phyloP scores from a whole-genome alignment of 2,113 vertebrate genomes.

The Microtus montanus region DNA sequence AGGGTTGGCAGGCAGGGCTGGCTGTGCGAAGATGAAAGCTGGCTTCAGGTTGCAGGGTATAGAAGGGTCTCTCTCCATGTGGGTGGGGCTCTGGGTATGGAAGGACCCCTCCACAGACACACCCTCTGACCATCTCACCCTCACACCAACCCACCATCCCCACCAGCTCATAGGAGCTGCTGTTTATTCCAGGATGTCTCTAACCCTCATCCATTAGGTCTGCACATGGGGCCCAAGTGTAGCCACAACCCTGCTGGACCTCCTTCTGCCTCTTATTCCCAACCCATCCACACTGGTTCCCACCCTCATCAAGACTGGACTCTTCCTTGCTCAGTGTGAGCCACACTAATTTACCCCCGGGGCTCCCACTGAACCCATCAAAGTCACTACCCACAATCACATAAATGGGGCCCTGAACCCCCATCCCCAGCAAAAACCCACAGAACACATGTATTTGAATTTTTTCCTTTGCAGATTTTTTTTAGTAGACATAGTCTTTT shows the following conservation, averaged over 20 bases:
- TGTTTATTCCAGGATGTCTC: not conserved
- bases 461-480: conserved; percentile 80
- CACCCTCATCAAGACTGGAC: too few species aligned
- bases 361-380: not conserved
- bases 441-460: conserved; percentile 82
- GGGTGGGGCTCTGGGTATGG: not conserved
- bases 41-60: fast-evolving
- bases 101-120: not conserved
- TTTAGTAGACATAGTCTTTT: conserved; percentile 86
- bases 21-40: too few species aligned
- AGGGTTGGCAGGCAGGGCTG: not conserved
- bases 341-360: not conserved
- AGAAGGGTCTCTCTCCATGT: not conserved
- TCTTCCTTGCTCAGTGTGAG: not conserved
- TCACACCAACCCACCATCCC: not conserved
- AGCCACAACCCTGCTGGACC: fast-evolving
- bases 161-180: not conserved
- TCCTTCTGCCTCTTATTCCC: not conserved
- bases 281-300: fast-evolving
- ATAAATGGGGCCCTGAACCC: conserved; percentile 60
- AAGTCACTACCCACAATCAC: not conserved
- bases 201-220: not conserved
- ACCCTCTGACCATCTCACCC: too few species aligned
- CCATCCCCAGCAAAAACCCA: conserved; percentile 88
- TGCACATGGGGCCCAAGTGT: fast-evolving